Conservation (phyloP, 1,140 invertebrate species). For the Euwallacea fornicatus region DNA sequence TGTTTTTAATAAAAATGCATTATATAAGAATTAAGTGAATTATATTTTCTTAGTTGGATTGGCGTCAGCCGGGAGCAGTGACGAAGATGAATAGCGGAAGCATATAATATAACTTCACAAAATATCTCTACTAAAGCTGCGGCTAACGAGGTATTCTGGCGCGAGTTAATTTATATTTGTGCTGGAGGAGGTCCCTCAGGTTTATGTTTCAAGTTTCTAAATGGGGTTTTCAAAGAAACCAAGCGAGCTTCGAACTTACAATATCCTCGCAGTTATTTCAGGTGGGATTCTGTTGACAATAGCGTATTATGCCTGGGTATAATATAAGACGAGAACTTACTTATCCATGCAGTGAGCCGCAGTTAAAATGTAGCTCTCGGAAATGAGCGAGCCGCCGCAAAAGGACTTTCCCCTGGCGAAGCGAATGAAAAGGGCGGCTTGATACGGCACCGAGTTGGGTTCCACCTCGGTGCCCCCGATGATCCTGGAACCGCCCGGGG, state of each 20-base stretch:
- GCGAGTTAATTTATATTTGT: constrained; percentile 7
- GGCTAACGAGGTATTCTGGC: constrained; percentile 9
- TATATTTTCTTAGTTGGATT: background rate
- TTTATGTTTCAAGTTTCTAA: background rate
- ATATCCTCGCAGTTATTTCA: too few species aligned
- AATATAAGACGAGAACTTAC: constrained; percentile 16
- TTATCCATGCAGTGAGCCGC: constrained; percentile 61
- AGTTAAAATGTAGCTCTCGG: constrained; percentile 59
- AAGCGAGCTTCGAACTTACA: too few species aligned
- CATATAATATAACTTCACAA: constrained; percentile 9
- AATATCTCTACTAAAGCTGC: constrained; percentile 5
- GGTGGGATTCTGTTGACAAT: too few species aligned
- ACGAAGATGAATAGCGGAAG: constrained; percentile 7
- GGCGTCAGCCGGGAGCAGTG: background rate
- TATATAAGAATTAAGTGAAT: background rate
- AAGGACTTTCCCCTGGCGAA: constrained; percentile 18
- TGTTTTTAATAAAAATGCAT: too few species aligned
- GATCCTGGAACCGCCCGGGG: constrained; percentile 41
- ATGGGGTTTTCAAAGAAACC: constrained; percentile 1
- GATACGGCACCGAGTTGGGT: constrained; percentile 52
- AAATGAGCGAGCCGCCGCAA: constrained; percentile 61
- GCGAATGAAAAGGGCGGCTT: constrained; percentile 48
- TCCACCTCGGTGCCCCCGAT: constrained; percentile 52
- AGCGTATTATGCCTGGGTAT: too few species aligned
- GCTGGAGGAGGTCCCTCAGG: background rate